Evolutionary conservation across 2,888 invertebrate genomes (phyloP).

Genomic region (Drosophila neoperkinsi): DNA sequence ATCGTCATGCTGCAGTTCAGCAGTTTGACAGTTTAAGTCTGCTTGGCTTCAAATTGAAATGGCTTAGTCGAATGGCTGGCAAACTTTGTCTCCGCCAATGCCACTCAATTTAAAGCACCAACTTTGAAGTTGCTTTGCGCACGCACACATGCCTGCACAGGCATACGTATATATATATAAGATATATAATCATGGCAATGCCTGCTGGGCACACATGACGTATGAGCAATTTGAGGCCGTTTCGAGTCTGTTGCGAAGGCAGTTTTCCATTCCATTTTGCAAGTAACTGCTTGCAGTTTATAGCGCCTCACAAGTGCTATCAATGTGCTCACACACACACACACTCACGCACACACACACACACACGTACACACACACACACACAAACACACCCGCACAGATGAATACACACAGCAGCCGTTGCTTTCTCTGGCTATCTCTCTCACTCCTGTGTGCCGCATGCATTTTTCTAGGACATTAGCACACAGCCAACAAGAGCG

Average conservation of each 20-base stretch:
- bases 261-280: constrained; percentile 53
- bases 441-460: constrained; percentile 64
- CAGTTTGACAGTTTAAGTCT: constrained; percentile 54
- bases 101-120: constrained; percentile 53
- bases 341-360: constrained; percentile 5
- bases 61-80: constrained; percentile 36
- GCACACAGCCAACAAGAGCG: constrained; percentile 58
- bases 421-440: constrained; percentile 6
- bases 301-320: constrained; percentile 79
- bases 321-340: constrained; percentile 62
- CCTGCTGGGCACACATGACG: constrained; percentile 58
- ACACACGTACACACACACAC: constrained; percentile 1
- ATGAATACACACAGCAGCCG: constrained; percentile 48
- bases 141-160: constrained; percentile 1
- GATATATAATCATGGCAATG: constrained; percentile 21
- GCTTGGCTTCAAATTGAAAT: constrained; percentile 56
- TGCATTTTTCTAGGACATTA: constrained; percentile 77
- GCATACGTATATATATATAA: neutral
- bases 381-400: neutral
- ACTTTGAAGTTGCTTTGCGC: constrained; percentile 40
- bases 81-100: constrained; percentile 43
- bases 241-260: constrained; percentile 38
- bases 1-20: constrained; percentile 26
- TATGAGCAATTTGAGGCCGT: constrained; percentile 57
- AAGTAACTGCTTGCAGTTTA: constrained; percentile 78